phyloP scores from a whole-genome alignment of 2,888 invertebrate species.

The Boloria euphrosyne region DNA sequence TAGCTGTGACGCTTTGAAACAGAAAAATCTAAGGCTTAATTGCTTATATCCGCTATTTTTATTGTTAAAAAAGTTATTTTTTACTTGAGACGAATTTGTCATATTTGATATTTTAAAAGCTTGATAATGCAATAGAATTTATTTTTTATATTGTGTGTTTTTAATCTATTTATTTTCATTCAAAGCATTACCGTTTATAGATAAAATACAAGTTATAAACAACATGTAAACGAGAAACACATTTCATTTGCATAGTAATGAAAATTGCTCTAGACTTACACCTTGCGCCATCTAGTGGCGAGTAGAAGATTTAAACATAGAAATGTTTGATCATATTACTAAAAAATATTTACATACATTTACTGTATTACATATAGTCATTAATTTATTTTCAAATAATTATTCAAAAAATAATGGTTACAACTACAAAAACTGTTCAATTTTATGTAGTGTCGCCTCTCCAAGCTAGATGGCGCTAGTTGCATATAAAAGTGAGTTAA shows the following conservation, averaged over 20 bases:
- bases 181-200: not conserved
- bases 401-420: no score
- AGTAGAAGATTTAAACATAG: slow-evolving; percentile 39
- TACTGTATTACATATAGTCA: not conserved
- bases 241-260: slow-evolving; percentile 3
- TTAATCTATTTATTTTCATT: not conserved
- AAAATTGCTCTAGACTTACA: slow-evolving; percentile 14
- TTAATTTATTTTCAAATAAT: not conserved
- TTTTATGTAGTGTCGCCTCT: slow-evolving; percentile 28
- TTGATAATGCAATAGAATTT: no score
- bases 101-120: no score
- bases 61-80: no score
- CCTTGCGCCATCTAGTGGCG: slow-evolving; percentile 49
- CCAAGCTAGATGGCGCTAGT: slow-evolving; percentile 45
- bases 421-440: not conserved
- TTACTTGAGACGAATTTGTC: no score
- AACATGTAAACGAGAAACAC: not conserved
- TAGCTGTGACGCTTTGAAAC: no score
- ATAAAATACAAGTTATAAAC: not conserved
- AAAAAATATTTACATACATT: not conserved
- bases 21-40: no score
- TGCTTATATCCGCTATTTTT: no score
- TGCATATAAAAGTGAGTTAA: not conserved
- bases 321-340: not conserved
- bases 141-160: no score